Conservation (phyloP, 2,797 vertebrate species). For the Poeciliopsis infans region DNA sequence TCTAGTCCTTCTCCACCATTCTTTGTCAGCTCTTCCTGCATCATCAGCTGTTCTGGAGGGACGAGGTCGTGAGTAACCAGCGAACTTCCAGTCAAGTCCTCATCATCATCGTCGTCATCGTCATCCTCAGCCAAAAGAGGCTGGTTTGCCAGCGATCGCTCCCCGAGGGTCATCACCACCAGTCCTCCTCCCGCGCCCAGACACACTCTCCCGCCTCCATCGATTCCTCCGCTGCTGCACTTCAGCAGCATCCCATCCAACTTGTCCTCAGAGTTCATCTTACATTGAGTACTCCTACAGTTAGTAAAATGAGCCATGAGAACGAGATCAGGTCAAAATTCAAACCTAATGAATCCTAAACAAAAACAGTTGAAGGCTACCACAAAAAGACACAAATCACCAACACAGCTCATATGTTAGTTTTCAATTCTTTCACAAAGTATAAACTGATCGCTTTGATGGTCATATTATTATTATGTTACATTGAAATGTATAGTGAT, state of each 20-base stretch:
- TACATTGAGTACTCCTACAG: slow-evolving; percentile 69
- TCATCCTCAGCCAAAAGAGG: slow-evolving; percentile 89
- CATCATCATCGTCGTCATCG: slow-evolving; percentile 85
- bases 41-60: slow-evolving; percentile 96
- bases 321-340: background rate
- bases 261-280: slow-evolving; percentile 98
- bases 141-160: slow-evolving; percentile 89
- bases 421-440: background rate
- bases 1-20: slow-evolving; percentile 75
- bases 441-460: background rate
- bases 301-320: slow-evolving; percentile 22
- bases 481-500: background rate
- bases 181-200: slow-evolving; percentile 72
- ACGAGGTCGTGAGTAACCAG: slow-evolving; percentile 94
- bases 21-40: slow-evolving; percentile 95
- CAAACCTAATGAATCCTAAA: background rate
- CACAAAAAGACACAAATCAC: background rate
- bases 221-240: slow-evolving; percentile 89
- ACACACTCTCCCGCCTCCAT: slow-evolving; percentile 75
- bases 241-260: slow-evolving; percentile 97
- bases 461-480: background rate
- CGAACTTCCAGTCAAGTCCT: slow-evolving; percentile 87
- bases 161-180: slow-evolving; percentile 90
- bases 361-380: background rate
- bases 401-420: background rate